A percentile compares a stretch with the other conserved stretches of the same genome.
Conservation (phyloP, 2,888 invertebrate species). For the Nymphalis polychloros region DNA sequence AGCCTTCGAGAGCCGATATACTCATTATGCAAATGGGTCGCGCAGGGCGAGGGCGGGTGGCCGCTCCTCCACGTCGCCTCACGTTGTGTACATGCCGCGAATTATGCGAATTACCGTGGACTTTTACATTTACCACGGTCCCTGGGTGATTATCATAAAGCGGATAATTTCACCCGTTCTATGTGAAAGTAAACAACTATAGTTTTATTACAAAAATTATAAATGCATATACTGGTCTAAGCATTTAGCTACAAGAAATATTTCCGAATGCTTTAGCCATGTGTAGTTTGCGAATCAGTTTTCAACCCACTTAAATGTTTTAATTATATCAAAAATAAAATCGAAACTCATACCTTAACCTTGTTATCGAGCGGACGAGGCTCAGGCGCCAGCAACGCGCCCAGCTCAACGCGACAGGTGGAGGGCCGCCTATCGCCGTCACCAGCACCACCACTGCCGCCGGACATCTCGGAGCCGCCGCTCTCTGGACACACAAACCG, state of each 20-base stretch:
- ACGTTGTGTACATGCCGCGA: constrained; percentile 18
- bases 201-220: background rate
- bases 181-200: background rate
- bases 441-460: constrained; percentile 59
- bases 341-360: constrained; percentile 83
- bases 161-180: no score
- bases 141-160: background rate
- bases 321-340: background rate
- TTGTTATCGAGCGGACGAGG: constrained; percentile 87
- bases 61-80: constrained; percentile 18
- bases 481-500: constrained; percentile 62
- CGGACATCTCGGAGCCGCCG: constrained; percentile 72
- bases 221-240: no score
- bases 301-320: background rate
- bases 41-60: constrained; percentile 40
- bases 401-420: constrained; percentile 83
- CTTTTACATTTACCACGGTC: background rate
- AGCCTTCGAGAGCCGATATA: constrained; percentile 43
- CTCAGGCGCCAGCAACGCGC: constrained; percentile 83
- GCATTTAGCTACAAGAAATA: no score
- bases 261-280: background rate
- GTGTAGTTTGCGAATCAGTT: background rate
- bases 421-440: constrained; percentile 60
- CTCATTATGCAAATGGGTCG: constrained; percentile 73
- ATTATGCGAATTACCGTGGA: constrained; percentile 2